Conservation (phyloP, 1,140 invertebrate species). For the Drosophila kohkoa region DNA sequence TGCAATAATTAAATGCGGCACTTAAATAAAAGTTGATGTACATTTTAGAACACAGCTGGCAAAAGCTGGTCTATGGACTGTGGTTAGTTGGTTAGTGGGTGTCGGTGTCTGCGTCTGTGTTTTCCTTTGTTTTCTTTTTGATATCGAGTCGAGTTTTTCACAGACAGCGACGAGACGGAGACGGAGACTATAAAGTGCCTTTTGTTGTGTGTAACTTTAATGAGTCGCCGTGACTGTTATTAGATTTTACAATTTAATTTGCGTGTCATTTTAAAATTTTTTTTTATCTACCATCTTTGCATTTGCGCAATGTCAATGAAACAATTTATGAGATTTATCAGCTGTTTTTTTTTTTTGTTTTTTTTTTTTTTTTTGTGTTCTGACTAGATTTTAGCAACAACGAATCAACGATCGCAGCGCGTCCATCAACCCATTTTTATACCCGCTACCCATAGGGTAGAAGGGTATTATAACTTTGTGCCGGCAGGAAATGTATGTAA, state of each 20-base stretch:
- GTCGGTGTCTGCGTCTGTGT: neutral
- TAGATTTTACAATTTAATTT: conserved; percentile 57
- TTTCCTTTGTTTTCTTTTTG: conserved; percentile 4
- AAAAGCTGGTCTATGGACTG: neutral
- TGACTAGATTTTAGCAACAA: neutral
- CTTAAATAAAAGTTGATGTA: neutral
- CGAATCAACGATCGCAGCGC: neutral
- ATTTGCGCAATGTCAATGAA: conserved; percentile 53
- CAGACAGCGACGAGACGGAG: conserved; percentile 1
- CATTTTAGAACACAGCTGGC: conserved; percentile 10
- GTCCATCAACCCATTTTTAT: conserved; percentile 25
- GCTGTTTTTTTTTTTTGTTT: neutral
- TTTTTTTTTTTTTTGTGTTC: neutral
- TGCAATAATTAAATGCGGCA: neutral
- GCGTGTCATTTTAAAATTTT: conserved; percentile 48
- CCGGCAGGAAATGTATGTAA: too few species aligned
- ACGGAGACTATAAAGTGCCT: conserved; percentile 11
- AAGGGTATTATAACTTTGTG: too few species aligned
- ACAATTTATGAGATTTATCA: conserved; percentile 47
- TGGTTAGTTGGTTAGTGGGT: neutral
- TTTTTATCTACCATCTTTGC: conserved; percentile 41
- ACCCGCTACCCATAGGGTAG: too few species aligned
- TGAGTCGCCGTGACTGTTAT: conserved; percentile 28
- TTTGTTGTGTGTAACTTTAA: conserved; percentile 37
- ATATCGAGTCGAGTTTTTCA: conserved; percentile 11